These are phyloP conservation scores for Melanaphis sacchari DNA, from an alignment of 1,140 invertebrate species.

Conservation along the genomic window DNA sequence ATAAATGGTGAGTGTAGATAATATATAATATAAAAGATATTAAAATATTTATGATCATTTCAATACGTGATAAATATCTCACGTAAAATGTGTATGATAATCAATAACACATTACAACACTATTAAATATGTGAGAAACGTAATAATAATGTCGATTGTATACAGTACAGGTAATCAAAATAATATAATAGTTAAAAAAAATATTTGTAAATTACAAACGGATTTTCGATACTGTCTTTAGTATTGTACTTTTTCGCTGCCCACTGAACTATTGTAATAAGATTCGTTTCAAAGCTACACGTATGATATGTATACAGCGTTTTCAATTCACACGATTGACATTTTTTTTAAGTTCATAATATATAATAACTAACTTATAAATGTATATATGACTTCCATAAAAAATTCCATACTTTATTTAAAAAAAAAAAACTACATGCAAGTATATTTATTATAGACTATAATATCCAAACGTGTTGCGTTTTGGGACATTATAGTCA, in stretches of 20 bases:
- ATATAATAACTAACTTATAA: not conserved
- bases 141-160: too few relatives aligned
- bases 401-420: not conserved
- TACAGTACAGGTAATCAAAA: too few relatives aligned
- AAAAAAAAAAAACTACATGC: too few relatives aligned
- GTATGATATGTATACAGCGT: too few relatives aligned
- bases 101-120: not conserved
- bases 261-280: not conserved
- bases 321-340: too few relatives aligned
- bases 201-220: not conserved
- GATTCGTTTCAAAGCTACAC: too few relatives aligned
- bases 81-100: not conserved
- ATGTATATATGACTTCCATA: too few relatives aligned
- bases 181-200: not conserved
- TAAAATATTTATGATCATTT: not conserved
- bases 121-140: too few relatives aligned
- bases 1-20: too few relatives aligned
- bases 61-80: not conserved
- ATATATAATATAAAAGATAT: not conserved
- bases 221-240: not conserved
- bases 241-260: not conserved
- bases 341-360: too few relatives aligned
- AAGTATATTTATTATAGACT: not conserved
- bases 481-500: not conserved
- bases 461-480: not conserved